These are phyloP conservation scores for Australoheros facetus DNA, from an alignment of 2,797 vertebrate genomes.

Conservation along the genomic window DNA sequence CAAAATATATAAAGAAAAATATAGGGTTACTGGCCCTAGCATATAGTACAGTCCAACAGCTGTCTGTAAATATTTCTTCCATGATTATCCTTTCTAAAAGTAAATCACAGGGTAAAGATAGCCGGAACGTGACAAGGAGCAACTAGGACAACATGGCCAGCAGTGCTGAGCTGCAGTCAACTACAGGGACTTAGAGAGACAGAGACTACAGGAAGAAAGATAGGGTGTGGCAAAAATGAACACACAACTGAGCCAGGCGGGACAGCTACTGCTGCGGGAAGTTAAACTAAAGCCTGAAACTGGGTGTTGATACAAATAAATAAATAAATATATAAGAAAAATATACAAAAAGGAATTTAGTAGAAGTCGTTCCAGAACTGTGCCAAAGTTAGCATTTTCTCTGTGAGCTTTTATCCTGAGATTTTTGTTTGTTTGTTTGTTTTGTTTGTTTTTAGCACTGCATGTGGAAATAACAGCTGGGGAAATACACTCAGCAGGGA, in stretches of 20 bases:
- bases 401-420: conserved; percentile 14
- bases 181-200: conserved; percentile 49
- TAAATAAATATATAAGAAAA: background rate
- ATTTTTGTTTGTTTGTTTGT: conserved; percentile 14
- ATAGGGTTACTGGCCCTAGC: conserved; percentile 93
- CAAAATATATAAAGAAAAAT: conserved; percentile 96
- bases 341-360: background rate
- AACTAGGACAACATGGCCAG: conserved; percentile 84
- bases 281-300: background rate
- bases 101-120: conserved; percentile 97
- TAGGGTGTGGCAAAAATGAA: background rate
- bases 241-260: background rate
- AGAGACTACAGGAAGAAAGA: conserved; percentile 8
- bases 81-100: conserved; percentile 99
- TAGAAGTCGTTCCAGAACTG: conserved; percentile 21
- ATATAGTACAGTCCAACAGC: conserved; percentile 92
- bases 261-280: background rate
- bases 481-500: conserved; percentile 2
- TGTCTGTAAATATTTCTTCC: conserved; percentile 96
- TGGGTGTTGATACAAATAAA: background rate
- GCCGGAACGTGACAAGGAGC: conserved; percentile 93
- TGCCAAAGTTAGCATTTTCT: conserved; percentile 3
- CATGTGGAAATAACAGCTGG: background rate
- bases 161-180: conserved; percentile 47
- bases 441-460: background rate